Base-by-base conservation (phyloP, 1,140 invertebrate species). In the Augochlora pura region DNA sequence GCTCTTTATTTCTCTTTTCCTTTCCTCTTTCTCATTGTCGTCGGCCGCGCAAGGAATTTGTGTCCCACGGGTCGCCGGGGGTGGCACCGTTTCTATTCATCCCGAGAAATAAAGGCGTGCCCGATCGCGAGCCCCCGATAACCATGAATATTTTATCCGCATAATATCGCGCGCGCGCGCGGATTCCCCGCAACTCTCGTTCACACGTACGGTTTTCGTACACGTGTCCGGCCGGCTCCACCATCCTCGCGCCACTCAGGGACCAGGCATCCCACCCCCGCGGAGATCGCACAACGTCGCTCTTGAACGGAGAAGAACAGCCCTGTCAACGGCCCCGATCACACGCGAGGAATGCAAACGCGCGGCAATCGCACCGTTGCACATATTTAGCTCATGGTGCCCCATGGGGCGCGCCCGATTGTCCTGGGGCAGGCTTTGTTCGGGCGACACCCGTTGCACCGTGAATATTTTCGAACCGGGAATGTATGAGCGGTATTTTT, bases 131-230 rank as follows among this genome's bases (percentile, higher is more conserved):
- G 81, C 84, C n/a, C 83, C 69, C 88, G 88, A 90, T 90, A 88
- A 80, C 85, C 77, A 90, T 89, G 88, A 90, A 90, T 90, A 90
- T 90, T 87, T 90, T 88, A 90, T 90, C 86, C 74, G 88, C 85
- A 89, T 89, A 90, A 90, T 90, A 89, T 90, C 86, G 63, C 73
- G 57, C 23, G 52, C 3, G 5, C 52, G 7, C 54, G 14, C 18
- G 32, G 32, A 32, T 32, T 21, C 27, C 64, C 62, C 52, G 60
- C 27, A 12, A 14, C 25, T 71, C 49, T 63, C 27, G 57, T 46
- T 57, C 60, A 59, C 59, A 67, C 79, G 32, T 70, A 70, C 66
- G 23, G 9, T 4, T 21, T 25, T 25, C 54, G 18, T 64, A 67
- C 70, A 74, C 70, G 77, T 73, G 54, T 42, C 21, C 16, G 16